phyloP scores from a whole-genome alignment of 35 echinoderm and acorn worm species.

The Lytechinus variegatus region DNA sequence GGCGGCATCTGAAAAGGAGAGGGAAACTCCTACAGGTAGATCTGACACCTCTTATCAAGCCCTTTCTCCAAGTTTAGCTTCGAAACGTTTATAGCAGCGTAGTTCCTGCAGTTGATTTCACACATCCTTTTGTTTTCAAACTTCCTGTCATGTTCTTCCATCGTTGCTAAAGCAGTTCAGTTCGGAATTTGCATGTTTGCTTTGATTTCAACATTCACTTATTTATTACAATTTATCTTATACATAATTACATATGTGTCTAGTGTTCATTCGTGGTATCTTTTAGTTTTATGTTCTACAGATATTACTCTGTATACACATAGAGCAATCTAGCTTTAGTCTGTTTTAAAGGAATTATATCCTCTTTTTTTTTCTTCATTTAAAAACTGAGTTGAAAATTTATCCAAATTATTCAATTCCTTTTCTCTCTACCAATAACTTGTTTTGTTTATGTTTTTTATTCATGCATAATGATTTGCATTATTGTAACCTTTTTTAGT shows the following conservation, averaged over 20 bases:
- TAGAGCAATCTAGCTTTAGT: too few relatives aligned
- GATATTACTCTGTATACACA: too few relatives aligned
- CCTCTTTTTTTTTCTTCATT: background rate
- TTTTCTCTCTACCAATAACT: background rate
- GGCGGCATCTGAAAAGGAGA: slow-evolving; percentile 5
- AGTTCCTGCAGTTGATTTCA: background rate
- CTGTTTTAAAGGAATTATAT: too few relatives aligned
- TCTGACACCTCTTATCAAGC: background rate
- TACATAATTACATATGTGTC: too few relatives aligned
- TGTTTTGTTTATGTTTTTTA: background rate
- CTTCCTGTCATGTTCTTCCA: background rate
- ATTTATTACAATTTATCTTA: too few relatives aligned
- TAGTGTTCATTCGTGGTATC: too few relatives aligned
- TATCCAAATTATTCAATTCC: background rate
- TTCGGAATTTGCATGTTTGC: background rate
- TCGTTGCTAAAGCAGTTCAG: background rate
- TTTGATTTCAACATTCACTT: too few relatives aligned
- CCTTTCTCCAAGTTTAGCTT: background rate
- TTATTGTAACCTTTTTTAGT: background rate
- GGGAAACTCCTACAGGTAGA: slow-evolving; percentile 16
- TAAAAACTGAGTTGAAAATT: background rate
- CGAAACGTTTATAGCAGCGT: background rate
- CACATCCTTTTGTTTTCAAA: background rate
- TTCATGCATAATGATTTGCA: background rate
- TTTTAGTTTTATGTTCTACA: too few relatives aligned